These are phyloP conservation scores for Anarhynchus alexandrinus DNA, from an alignment of 2,113 vertebrate species.

Conservation along the genomic window DNA sequence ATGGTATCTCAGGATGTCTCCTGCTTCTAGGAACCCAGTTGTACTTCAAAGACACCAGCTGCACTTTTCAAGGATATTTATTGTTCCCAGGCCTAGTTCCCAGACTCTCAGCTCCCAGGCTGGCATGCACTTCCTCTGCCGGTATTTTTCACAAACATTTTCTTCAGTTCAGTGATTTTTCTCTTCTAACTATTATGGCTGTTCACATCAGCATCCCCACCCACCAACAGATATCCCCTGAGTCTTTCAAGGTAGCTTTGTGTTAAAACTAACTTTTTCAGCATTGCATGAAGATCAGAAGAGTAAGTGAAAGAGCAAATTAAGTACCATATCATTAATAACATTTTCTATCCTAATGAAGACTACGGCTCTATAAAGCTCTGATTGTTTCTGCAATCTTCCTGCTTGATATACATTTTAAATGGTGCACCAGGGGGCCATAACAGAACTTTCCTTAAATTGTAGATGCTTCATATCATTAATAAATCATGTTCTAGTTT, in stretches of 20 bases:
- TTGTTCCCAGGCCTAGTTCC: not conserved
- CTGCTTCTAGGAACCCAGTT: not conserved
- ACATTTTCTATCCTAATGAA: not conserved
- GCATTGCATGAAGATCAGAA: not conserved
- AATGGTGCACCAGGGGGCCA: not conserved
- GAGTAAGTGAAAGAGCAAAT: not conserved
- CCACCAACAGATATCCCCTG: not conserved
- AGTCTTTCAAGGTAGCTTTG: not conserved
- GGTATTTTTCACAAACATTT: rapidly evolving
- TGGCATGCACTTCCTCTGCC: not conserved
- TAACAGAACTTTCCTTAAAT: not conserved
- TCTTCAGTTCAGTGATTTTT: not conserved
- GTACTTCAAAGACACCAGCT: not conserved
- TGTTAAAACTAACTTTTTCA: not conserved
- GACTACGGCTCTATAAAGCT: not conserved
- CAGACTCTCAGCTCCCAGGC: not conserved
- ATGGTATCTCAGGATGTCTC: not conserved
- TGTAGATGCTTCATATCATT: not conserved
- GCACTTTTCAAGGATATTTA: not conserved
- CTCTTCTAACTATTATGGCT: not conserved
- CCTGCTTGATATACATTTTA: not conserved
- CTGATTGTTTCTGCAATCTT: not conserved
- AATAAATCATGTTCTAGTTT: not conserved
- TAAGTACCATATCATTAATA: not conserved
- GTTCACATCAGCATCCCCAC: not conserved